Evolutionary conservation across 2,113 vertebrate genomes (phyloP).

Genomic region (Aldabrachelys gigantea): DNA sequence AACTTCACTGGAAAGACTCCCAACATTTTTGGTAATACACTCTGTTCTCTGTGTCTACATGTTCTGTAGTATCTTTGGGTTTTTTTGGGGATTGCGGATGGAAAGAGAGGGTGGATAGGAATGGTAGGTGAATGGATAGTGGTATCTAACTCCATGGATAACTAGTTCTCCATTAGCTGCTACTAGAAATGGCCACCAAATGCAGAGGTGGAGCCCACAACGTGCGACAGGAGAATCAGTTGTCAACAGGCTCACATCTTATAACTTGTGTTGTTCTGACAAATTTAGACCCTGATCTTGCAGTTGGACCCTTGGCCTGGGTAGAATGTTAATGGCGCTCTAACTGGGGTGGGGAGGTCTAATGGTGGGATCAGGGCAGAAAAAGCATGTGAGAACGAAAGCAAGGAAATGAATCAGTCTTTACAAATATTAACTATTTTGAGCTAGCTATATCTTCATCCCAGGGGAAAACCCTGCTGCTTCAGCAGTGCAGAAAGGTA

Average conservation of each 20-base stretch:
- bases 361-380: not conserved
- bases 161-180: not conserved
- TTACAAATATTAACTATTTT: not conserved
- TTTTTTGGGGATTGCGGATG: not conserved
- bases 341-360: not conserved
- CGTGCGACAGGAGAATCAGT: not conserved
- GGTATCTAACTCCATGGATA: not conserved
- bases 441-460: not conserved
- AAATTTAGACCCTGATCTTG: not conserved
- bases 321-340: not conserved
- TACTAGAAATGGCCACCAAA: not conserved
- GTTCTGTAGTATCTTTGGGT: not conserved
- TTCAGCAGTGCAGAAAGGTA: not conserved
- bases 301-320: not conserved
- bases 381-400: not conserved
- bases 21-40: not conserved
- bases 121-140: not conserved
- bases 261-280: not conserved
- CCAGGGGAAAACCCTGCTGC: not conserved
- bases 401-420: not conserved
- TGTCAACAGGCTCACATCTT: accelerated
- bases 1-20: not conserved
- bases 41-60: not conserved
- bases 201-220: not conserved
- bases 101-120: not conserved